Evolutionary conservation across 2,888 invertebrate genomes (phyloP).

Genomic region (Peribatodes rhomboidaria): DNA sequence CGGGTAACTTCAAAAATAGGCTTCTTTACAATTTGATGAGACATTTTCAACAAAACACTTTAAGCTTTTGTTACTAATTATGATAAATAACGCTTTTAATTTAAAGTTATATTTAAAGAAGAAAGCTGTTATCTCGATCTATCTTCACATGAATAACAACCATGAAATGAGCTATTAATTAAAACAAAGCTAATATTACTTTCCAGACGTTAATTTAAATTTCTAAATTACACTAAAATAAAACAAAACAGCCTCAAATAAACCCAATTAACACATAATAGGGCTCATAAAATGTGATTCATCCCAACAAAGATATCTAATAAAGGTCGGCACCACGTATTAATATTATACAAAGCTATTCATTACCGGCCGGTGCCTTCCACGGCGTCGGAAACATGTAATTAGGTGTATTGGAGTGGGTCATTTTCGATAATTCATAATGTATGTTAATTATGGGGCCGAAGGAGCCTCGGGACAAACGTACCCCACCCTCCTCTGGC

Average conservation of each 20-base stretch:
- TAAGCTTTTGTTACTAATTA: too few species aligned
- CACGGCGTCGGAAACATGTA: conserved; percentile 71
- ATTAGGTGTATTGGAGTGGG: conserved; percentile 79
- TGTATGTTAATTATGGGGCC: conserved; percentile 84
- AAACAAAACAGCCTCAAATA: conserved; percentile 53
- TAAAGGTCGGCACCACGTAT: conserved; percentile 73
- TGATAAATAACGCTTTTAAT: too few species aligned
- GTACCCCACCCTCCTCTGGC: conserved; percentile 48
- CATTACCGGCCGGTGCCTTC: conserved; percentile 67
- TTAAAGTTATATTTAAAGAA: too few species aligned
- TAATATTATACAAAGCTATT: conserved; percentile 79
- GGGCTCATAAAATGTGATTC: conserved; percentile 70
- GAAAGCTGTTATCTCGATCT: conserved; percentile 1
- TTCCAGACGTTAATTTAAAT: conserved; percentile 39
- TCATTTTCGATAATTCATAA: conserved; percentile 85
- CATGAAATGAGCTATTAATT: conserved; percentile 32
- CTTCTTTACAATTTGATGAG: not conserved
- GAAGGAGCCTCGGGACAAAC: conserved; percentile 70
- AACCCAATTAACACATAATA: conserved; percentile 75
- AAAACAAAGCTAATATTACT: conserved; percentile 34
- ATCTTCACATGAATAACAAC: conserved; percentile 24
- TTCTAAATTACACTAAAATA: conserved; percentile 43
- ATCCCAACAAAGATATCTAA: conserved; percentile 75
- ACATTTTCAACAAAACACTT: conserved; percentile 11
- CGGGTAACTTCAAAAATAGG: not conserved